These are phyloP conservation scores for Copidosoma floridanum DNA, from an alignment of 1,140 invertebrate species.

Conservation along the genomic window DNA sequence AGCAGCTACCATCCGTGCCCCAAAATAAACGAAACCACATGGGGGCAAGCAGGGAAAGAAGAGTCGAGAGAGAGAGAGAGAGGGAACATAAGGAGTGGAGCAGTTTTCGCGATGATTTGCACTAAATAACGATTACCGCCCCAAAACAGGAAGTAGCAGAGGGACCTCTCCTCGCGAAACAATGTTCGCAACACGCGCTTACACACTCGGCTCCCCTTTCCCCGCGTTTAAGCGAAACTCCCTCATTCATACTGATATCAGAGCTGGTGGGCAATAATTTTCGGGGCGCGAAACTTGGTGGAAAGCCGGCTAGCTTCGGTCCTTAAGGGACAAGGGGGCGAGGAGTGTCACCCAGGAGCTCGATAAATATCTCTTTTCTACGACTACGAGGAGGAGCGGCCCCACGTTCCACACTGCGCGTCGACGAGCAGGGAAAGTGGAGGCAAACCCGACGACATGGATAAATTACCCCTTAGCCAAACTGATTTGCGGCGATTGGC, in stretches of 20 bases:
- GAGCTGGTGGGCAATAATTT: slow-evolving; percentile 22
- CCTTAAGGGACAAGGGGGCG: neutral
- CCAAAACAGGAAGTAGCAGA: neutral
- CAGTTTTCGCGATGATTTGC: slow-evolving; percentile 4
- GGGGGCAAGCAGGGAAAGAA: too few species aligned
- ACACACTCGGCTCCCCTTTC: too few species aligned
- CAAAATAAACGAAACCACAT: too few species aligned
- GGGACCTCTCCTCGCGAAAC: neutral
- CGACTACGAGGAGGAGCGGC: too few species aligned
- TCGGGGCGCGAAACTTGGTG: too few species aligned
- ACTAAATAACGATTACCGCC: slow-evolving; percentile 17
- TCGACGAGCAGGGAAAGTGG: neutral
- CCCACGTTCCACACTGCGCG: neutral
- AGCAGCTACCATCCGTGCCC: too few species aligned
- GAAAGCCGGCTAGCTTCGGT: too few species aligned
- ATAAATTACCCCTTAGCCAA: slow-evolving; percentile 14
- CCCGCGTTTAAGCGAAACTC: neutral
- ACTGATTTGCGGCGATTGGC: slow-evolving; percentile 20
- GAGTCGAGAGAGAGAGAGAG: too few species aligned
- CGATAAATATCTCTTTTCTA: slow-evolving; percentile 22
- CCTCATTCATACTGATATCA: slow-evolving; percentile 16
- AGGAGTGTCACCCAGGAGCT: neutral
- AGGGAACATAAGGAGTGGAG: neutral
- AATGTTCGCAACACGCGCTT: neutral
- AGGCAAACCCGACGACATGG: neutral